Evolutionary conservation across 2,113 vertebrate species (phyloP), one percentile per base, ranked within the genome.

Genomic region (Zosterops pallidus): DNA sequence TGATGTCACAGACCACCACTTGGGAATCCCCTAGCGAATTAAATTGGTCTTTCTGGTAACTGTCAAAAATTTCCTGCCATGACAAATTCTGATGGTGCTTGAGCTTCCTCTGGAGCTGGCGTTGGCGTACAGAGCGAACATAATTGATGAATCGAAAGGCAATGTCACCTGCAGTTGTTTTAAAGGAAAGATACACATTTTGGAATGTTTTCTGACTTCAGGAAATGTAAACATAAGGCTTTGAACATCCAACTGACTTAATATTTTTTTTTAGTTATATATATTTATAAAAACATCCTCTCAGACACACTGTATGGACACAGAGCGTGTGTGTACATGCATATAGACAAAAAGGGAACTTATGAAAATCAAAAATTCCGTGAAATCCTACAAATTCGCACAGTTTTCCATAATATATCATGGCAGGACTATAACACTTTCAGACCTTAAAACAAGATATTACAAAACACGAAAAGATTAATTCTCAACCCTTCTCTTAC

Each of bases 1-100:
- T 99, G 93, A 99, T 99, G 97, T 99, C 99, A 94, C 99, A 99
- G 79, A 99, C 97, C 83, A 99, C 98, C 14, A 98, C 99, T 3
- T 78, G 97, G 46, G 99, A 96, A 42, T 95, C 56, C 6, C 95
- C 94, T 56, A 98, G 68, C 0, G 95, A 92, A 23, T 96, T 92
- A 14, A 35, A 35, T 81, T 96, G 77, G 47, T 96, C 20, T 72
- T 90, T 72, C 89, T 92, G 96, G 90, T 99, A 99, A 74, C 91
- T 97, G 33, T 90, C 86, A 41, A 98, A 92, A 74, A 99, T 98
- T 55, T 99, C 98, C 94, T 98, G 98, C 99, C 99, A 99, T 0
- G 99, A 99, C 26, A 98, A 97, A 64, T 98, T 98, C 97, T 99
- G 99, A 25, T 96, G 96, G 49, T 95, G 79, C 49, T 74, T 96